Evolutionary conservation across 1,140 invertebrate species (phyloP), one percentile per base, ranked within the genome.

Genomic region (Aphelinus atriplicis): DNA sequence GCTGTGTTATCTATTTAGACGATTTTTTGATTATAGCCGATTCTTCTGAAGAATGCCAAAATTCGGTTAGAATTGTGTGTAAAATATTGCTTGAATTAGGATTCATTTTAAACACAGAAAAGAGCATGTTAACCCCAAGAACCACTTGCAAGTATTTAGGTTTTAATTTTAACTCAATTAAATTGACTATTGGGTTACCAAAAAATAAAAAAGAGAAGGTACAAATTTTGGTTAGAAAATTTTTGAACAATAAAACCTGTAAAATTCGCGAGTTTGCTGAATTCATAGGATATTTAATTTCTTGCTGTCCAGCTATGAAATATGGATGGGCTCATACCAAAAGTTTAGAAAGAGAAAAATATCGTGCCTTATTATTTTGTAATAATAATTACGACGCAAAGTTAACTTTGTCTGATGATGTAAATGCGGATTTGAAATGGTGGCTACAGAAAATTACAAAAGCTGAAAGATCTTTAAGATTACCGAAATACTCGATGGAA

Each of bases 1-100:
- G 60, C 3, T 76, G 58, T 9, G 68, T 72, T 3, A 66, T 78
- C 5, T 78, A 73, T 50, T 70, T 75, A n/a, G 77, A 78, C 45
- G 66, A 78, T 66, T 67, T 74, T 45, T 51, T 77, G 1, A 66
- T 53, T 53, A 70, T 73, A 3, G 43, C 51, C 45, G 55, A 60
- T 10, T 48, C 9, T 55, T 60, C n/a, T 9, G 47, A 72, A 26
- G 47, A 55, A 45, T 78, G 77, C 51, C 1, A 2, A 61, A 46
- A 65, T 26, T 58, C 55, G 10, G 55, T 55, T 43, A 7, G n/a
- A 3, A 1, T 7, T 2, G 26, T 45, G 26, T 3, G 46, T 57
- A 56, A 57, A 10, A 5, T 68, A 6, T 10, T 68, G 1, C 46
- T 10, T 4, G 10, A 3, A 57, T 57, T 57, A 10, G 55, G 66